These are phyloP conservation scores for Tribolium castaneum DNA, from an alignment of 1,140 invertebrate species.

Conservation along the genomic window DNA sequence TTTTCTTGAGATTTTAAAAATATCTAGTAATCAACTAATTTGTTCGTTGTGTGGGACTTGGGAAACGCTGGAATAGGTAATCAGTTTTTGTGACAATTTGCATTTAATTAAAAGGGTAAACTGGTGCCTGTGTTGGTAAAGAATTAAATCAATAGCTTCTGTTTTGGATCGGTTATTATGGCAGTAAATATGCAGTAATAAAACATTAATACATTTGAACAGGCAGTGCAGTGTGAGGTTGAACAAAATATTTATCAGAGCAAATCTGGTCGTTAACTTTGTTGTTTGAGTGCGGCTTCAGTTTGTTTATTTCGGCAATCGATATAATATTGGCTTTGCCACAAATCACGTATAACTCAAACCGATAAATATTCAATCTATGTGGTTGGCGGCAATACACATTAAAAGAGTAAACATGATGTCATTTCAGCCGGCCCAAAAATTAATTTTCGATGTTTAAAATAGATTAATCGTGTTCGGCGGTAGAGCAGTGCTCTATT, in stretches of 20 bases:
- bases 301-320: slow-evolving; percentile 20
- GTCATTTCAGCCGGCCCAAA: background rate
- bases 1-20: too few relatives aligned
- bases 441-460: background rate
- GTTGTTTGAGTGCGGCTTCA: slow-evolving; percentile 11
- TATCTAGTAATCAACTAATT: too few relatives aligned
- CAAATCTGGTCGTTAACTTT: slow-evolving; percentile 22
- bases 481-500: background rate
- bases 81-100: too few relatives aligned
- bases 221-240: background rate
- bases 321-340: slow-evolving; percentile 1
- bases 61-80: too few relatives aligned
- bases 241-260: slow-evolving; percentile 6
- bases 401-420: background rate
- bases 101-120: background rate
- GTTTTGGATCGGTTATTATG: background rate
- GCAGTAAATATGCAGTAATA: background rate
- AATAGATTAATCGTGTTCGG: background rate
- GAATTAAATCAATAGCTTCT: background rate
- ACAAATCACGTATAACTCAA: slow-evolving; percentile 12
- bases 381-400: background rate
- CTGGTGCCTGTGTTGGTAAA: background rate
- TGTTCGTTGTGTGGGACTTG: too few relatives aligned
- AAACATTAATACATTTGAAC: background rate
- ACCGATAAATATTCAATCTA: background rate